Evolutionary conservation across 2,797 vertebrate species (phyloP), one percentile per base, ranked within the genome.

Genomic region (Austrolebias charrua): DNA sequence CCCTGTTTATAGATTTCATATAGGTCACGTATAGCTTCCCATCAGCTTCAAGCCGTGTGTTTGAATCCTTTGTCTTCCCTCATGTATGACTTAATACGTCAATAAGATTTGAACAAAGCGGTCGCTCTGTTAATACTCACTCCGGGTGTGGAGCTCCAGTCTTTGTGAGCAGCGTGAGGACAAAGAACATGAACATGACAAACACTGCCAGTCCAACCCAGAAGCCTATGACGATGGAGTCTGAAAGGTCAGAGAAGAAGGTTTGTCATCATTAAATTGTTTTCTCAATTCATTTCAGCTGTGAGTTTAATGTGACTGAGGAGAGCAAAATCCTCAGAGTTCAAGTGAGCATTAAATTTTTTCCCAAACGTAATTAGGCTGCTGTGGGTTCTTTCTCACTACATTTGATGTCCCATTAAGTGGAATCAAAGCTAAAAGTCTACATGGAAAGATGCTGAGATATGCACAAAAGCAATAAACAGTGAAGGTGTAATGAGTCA

Each of bases 111-210:
- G 11, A 49, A 47, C 24, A 64, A 51, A 44, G 31, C 19, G 46
- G 15, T 3, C 1, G 47, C 19, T 0, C 29, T 24, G 9, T 42
- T 55, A 5, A 15, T 72, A 94, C 96, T 95, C 92, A 97, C 96
- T 96, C 95, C 88, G 93, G 95, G 63, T 96, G 95, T 6, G 95
- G 94, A 0, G 94, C 92, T 89, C 96, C 95, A 1, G 96, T 96
- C 89, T 97, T 98, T 0, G 95, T 95, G 85, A 98, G 93, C 87
- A 98, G 88, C 0, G 94, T 96, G 79, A 98, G 92, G 56, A 98
- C 94, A 68, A 98, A 98, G 91, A 98, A 98, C 96, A 97, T 97
- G 83, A 98, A 98, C 79, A 98, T 93, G 82, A 98, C 95, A 56
- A 98, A 98, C 71, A 98, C 95, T 0, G 95, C 95, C 1, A 98